Conservation (phyloP, 2,888 invertebrate genomes). For the Melangyna quadrimaculata region DNA sequence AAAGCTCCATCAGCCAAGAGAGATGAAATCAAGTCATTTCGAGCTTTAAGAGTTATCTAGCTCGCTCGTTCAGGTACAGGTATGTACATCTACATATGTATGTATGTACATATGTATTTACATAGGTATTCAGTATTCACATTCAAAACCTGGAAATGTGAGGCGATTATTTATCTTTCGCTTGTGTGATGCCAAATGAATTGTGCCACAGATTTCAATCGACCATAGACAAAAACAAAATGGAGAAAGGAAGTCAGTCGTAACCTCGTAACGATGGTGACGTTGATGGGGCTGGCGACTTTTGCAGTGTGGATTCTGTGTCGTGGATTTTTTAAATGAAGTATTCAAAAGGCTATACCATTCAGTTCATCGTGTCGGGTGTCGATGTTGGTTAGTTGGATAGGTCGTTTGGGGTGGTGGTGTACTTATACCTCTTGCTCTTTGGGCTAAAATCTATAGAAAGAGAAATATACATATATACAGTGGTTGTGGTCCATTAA, state of each 20-base stretch:
- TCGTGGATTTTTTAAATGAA: constrained; percentile 21
- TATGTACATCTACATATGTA: too few species aligned
- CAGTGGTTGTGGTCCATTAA: constrained; percentile 41
- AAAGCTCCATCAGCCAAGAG: not conserved
- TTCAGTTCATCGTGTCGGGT: constrained; percentile 29
- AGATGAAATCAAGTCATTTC: constrained; percentile 23
- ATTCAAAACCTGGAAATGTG: constrained; percentile 42
- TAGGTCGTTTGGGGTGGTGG: not conserved
- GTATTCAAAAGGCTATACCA: constrained; percentile 36
- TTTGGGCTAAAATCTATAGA: not conserved
- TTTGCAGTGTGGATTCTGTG: constrained; percentile 9
- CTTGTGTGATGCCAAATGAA: constrained; percentile 62
- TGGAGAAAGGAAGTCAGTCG: not conserved
- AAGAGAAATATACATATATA: not conserved
- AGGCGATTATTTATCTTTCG: constrained; percentile 48
- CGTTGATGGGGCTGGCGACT: not conserved
- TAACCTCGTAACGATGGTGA: not conserved
- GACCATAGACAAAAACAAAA: constrained; percentile 26
- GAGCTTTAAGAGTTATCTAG: not conserved
- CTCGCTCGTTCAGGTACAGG: not conserved
- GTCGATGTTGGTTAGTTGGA: not conserved
- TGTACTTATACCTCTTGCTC: constrained; percentile 6
- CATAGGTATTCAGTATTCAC: not conserved
- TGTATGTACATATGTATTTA: too few species aligned
- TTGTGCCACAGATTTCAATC: constrained; percentile 61